Conservation (phyloP, 2,797 vertebrate genomes). For the Hippocampus kuda region DNA sequence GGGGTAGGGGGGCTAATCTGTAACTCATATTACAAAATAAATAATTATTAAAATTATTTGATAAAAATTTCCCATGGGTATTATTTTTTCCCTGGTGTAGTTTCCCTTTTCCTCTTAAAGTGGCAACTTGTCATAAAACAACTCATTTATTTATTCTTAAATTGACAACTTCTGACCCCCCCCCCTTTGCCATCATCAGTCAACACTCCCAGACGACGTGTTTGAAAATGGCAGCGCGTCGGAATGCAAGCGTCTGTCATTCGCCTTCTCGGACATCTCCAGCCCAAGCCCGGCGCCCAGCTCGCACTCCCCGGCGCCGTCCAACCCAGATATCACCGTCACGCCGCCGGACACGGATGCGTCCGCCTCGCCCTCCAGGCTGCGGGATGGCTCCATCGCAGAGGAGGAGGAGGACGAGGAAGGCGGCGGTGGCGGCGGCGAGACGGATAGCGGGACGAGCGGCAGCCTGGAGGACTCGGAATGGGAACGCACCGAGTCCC, state of each 20-base stretch:
- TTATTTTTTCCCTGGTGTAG: too few species aligned
- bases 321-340: slow-evolving; percentile 79
- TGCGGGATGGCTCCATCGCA: slow-evolving; percentile 52
- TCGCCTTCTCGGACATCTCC: slow-evolving; percentile 75
- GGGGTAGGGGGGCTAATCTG: too few species aligned
- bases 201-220: slow-evolving; percentile 82
- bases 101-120: too few species aligned
- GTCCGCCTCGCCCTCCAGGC: slow-evolving; percentile 43
- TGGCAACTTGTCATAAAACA: too few species aligned
- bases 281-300: slow-evolving; percentile 56
- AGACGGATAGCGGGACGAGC: slow-evolving; percentile 38
- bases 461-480: slow-evolving; percentile 62
- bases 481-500: slow-evolving; percentile 65
- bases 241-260: slow-evolving; percentile 81
- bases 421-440: slow-evolving; percentile 34
- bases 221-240: slow-evolving; percentile 76
- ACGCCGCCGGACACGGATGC: slow-evolving; percentile 68
- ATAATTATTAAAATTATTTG: too few species aligned
- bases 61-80: too few species aligned
- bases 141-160: not conserved
- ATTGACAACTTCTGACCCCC: not conserved
- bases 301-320: slow-evolving; percentile 59
- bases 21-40: too few species aligned
- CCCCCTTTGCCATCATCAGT: slow-evolving; percentile 53
- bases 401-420: slow-evolving; percentile 57